These are phyloP conservation scores for Drosophila putrida DNA, from an alignment of 2,888 invertebrate species.

Conservation along the genomic window DNA sequence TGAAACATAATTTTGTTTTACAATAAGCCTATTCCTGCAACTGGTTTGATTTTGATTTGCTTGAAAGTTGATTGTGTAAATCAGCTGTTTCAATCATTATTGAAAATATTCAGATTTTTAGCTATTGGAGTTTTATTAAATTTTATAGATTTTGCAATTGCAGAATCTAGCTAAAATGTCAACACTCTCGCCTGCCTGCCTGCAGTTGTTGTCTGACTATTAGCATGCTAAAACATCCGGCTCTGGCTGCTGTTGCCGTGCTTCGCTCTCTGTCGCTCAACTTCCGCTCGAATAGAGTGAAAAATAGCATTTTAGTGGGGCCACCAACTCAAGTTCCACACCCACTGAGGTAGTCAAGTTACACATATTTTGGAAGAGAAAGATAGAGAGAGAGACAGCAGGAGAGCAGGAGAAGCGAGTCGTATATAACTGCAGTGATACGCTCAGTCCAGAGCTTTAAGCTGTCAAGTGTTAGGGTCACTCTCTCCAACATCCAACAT, in stretches of 20 bases:
- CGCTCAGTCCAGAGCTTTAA: conserved; percentile 28
- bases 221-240: conserved; percentile 74
- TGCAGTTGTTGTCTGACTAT: conserved; percentile 53
- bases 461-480: conserved; percentile 37
- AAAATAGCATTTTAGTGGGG: conserved; percentile 73
- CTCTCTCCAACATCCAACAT: conserved; percentile 4
- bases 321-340: conserved; percentile 38
- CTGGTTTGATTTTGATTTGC: too few relatives aligned
- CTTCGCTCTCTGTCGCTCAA: conserved; percentile 67
- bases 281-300: conserved; percentile 77
- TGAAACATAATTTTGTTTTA: too few relatives aligned
- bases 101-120: too few relatives aligned
- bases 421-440: conserved; percentile 44
- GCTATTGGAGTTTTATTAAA: too few relatives aligned
- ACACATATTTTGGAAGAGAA: conserved; percentile 7
- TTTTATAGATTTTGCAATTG: too few relatives aligned
- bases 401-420: background rate
- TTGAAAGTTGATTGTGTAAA: too few relatives aligned
- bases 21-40: too few relatives aligned
- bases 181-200: background rate
- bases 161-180: too few relatives aligned
- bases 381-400: background rate
- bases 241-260: conserved; percentile 44
- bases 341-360: conserved; percentile 35
- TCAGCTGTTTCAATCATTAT: too few relatives aligned